Evolutionary conservation across 23 tunicate species (phyloP).

Genomic region (Oikopleura albicans): DNA sequence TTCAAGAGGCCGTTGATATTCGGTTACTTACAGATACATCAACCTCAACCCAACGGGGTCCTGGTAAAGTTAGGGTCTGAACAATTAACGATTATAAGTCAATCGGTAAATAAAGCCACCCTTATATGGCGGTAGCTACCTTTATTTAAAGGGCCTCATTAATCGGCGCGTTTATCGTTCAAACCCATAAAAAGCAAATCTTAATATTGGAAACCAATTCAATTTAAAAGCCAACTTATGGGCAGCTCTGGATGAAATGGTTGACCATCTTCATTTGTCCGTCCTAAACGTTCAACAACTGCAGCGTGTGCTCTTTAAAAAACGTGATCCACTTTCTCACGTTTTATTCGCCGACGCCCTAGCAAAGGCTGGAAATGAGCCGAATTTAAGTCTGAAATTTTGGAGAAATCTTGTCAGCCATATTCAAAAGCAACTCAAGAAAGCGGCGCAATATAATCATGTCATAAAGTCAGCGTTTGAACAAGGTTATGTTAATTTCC

Average conservation of each 20-base stretch:
- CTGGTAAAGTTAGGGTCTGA: too few species aligned
- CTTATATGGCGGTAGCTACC: too few species aligned
- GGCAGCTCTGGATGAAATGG: conserved; percentile 12
- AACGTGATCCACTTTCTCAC: conserved; percentile 85
- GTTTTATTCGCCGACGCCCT: conserved; percentile 40
- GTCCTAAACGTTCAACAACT: conserved; percentile 38
- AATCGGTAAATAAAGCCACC: too few species aligned
- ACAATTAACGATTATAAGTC: too few species aligned
- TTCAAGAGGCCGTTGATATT: conserved; percentile 41
- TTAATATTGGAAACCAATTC: not conserved
- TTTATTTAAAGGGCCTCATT: too few species aligned
- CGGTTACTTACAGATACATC: not conserved
- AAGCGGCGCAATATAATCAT: conserved; percentile 10
- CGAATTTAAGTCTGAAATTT: not conserved
- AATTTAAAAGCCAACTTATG: not conserved
- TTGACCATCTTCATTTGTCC: not conserved
- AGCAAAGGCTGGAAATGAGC: conserved; percentile 22
- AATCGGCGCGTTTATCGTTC: too few species aligned
- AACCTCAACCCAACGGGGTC: not conserved
- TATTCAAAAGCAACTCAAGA: not conserved
- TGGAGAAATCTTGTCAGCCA: conserved; percentile 14
- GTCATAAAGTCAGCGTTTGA: not conserved
- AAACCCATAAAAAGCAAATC: too few species aligned
- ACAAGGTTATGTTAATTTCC: too few species aligned
- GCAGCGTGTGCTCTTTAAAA: conserved; percentile 63